A percentile compares a stretch with the other conserved stretches of the same genome.
Evolutionary conservation across 2,113 vertebrate genomes (phyloP).

Genomic region (Pyrgilauda ruficollis): DNA sequence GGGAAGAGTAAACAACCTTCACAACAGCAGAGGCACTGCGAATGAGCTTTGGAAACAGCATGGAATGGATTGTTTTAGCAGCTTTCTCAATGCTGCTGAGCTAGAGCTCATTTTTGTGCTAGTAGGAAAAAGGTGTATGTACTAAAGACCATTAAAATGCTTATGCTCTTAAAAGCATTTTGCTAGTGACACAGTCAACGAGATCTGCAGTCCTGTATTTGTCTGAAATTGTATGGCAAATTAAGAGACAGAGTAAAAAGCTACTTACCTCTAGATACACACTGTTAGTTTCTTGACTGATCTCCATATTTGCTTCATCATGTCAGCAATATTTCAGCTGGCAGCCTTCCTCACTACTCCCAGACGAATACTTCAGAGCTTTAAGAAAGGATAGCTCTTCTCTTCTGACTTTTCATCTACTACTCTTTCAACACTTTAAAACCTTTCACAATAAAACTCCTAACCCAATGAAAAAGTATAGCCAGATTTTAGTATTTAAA

Average conservation of each 20-base stretch:
- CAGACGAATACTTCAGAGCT: background rate
- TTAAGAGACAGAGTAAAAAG: background rate
- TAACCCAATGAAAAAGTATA: background rate
- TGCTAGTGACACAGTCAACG: fast-evolving
- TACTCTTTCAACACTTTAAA: background rate
- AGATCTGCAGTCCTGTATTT: background rate
- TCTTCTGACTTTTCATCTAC: background rate
- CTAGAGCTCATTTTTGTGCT: background rate
- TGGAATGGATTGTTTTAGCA: background rate
- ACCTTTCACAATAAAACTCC: background rate
- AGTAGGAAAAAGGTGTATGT: background rate
- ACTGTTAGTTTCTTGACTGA: background rate
- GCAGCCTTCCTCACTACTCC: background rate
- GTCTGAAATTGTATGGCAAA: background rate
- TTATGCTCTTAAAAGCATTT: background rate
- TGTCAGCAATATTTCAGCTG: background rate
- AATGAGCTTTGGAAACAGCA: background rate
- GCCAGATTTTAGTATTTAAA: background rate
- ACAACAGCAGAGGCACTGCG: background rate
- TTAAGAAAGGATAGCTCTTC: background rate
- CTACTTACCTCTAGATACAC: background rate
- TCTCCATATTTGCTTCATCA: background rate
- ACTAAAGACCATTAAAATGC: background rate
- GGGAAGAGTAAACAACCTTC: background rate
- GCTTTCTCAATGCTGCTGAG: background rate